Conservation (phyloP, 2,797 vertebrate genomes). For the Acanthurus lineatus region DNA sequence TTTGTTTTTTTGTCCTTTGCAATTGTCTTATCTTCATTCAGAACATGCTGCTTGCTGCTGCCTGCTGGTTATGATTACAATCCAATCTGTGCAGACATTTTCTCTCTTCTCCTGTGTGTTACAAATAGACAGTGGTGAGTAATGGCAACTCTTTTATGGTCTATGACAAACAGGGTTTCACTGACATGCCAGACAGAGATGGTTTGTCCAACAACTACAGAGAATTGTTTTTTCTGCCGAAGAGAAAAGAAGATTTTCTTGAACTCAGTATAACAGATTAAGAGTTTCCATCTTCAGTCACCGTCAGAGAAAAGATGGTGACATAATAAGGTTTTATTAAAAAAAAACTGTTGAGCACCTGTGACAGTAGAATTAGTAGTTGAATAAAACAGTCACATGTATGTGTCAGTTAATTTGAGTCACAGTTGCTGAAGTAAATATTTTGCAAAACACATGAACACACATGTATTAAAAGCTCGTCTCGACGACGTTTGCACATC, state of each 20-base stretch:
- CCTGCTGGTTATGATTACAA: conserved; percentile 50
- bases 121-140: neutral
- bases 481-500: no score
- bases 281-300: neutral
- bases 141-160: conserved; percentile 2
- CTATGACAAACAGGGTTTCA: conserved; percentile 25
- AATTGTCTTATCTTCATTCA: conserved; percentile 37
- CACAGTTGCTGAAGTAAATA: no score
- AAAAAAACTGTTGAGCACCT: no score
- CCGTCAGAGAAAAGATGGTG: conserved; percentile 1
- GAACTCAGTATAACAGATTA: conserved; percentile 2
- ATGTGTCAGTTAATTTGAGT: no score
- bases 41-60: conserved; percentile 28
- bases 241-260: conserved; percentile 11
- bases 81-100: conserved; percentile 33
- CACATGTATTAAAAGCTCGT: no score
- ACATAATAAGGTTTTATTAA: no score
- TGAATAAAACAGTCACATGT: no score
- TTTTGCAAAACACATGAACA: no score
- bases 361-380: no score
- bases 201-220: neutral
- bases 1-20: conserved; percentile 21
- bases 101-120: conserved; percentile 8
- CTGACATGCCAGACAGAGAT: conserved; percentile 7
- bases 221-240: conserved; percentile 22